Conservation (phyloP, 2,888 invertebrate species). For the Iselma pallidipennis region DNA sequence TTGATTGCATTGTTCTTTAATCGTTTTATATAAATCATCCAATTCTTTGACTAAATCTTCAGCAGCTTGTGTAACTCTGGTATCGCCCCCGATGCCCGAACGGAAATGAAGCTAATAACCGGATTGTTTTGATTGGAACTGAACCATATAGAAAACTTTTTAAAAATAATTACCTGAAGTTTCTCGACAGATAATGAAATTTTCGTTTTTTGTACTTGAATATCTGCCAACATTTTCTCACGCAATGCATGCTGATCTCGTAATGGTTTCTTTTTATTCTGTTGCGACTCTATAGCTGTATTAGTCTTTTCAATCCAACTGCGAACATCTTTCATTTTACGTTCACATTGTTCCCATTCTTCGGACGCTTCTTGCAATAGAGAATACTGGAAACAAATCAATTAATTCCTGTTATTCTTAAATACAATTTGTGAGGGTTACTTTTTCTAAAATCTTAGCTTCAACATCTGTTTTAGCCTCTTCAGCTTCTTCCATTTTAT, state of each 20-base stretch:
- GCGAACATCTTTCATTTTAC: conserved; percentile 87
- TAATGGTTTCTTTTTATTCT: conserved; percentile 84
- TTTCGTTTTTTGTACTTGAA: conserved; percentile 88
- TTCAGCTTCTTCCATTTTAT: conserved; percentile 84
- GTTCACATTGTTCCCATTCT: conserved; percentile 96
- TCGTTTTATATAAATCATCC: conserved; percentile 65
- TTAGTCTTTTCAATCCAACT: conserved; percentile 88
- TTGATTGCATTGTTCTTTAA: conserved; percentile 67
- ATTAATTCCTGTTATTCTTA: conserved; percentile 1
- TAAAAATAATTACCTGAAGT: conserved; percentile 69
- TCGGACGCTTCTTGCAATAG: conserved; percentile 89
- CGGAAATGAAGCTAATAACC: conserved; percentile 79
- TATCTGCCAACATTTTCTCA: conserved; percentile 85
- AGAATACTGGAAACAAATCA: conserved; percentile 68
- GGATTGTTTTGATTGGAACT: no score
- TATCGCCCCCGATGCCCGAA: conserved; percentile 80
- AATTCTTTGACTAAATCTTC: conserved; percentile 71
- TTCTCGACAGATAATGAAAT: conserved; percentile 88
- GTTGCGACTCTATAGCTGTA: conserved; percentile 75
- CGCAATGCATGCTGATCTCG: conserved; percentile 83
- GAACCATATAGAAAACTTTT: conserved; percentile 11
- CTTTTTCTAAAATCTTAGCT: conserved; percentile 82
- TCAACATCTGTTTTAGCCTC: conserved; percentile 85
- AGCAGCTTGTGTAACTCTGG: conserved; percentile 73
- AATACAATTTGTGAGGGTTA: conserved; percentile 60